These are phyloP conservation scores for Podarcis siculus DNA, from an alignment of 2,797 vertebrate genomes.

Conservation along the genomic window DNA sequence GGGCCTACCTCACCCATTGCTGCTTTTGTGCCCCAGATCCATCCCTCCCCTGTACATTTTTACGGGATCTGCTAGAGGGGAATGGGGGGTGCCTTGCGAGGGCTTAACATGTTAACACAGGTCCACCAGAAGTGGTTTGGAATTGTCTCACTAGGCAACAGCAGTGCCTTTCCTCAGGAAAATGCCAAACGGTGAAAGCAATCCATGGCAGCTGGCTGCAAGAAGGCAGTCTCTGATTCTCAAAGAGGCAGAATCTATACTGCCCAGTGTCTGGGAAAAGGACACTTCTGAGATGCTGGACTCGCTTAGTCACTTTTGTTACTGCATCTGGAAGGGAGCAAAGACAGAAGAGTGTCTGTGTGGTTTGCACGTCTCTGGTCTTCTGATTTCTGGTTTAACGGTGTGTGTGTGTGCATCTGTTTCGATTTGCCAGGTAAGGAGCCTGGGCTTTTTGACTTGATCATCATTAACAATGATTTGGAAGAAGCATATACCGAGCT, in stretches of 20 bases:
- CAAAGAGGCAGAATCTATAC: not conserved
- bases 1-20: no score
- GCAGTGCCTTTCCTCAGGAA: not conserved
- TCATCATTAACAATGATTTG: slow-evolving; percentile 91
- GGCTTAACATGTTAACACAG: not conserved
- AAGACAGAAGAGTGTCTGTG: not conserved
- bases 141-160: not conserved
- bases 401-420: fast-evolving
- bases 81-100: fast-evolving
- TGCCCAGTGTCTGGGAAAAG: not conserved
- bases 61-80: not conserved
- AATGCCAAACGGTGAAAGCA: not conserved
- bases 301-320: not conserved
- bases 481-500: slow-evolving; percentile 85
- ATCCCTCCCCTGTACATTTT: not conserved
- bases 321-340: not conserved
- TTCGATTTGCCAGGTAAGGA: slow-evolving; percentile 83
- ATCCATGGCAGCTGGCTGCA: not conserved
- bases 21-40: not conserved
- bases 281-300: not conserved
- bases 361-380: not conserved
- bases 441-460: slow-evolving; percentile 86
- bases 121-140: not conserved
- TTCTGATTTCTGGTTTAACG: not conserved
- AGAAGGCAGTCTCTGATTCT: not conserved